Base-by-base conservation (phyloP, 2,113 vertebrate genomes). In the Menura novaehollandiae region DNA sequence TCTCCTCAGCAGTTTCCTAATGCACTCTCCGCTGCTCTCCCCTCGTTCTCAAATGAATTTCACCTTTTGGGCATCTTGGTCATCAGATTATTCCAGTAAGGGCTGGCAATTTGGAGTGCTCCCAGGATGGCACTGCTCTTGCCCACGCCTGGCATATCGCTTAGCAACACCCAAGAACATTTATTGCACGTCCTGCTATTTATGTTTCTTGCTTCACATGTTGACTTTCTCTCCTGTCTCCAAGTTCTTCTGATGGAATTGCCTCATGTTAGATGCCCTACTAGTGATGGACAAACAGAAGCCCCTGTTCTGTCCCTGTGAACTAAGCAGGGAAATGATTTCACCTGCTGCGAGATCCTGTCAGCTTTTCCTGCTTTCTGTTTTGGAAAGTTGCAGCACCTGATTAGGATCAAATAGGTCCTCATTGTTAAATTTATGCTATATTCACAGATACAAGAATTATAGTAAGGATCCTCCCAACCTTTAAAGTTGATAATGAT, bases 151-250 rank as follows among this genome's bases (percentile, higher is more conserved):
- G 73, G 87, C 52, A 63, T 11, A 63, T 93, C 68, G 80, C 93
- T 93, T 95, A 87, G 91, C 95, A 97, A 95, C 95, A 16, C 73
- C 0, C 0, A 73, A 37, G 51, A 75, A 80, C 75, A 53, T 47
- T 69, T 39, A 76, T 22, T 95, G 64, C 93, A 95, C 77, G 94
- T 87, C 49, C 68, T 80, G 39, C 92, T 97, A 95, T 96, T 96
- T 97, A 85, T 95, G 94, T 71, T 86, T n/a, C 67, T 26, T 85
- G 60, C 64, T 76, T 93, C 73, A 78, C 72, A 85, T 84, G 47
- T 75, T 91, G 59, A 63, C 33, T 78, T 93, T 88, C 35, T 66
- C 67, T 91, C 71, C 33, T 82, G 41, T 67, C 53, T 93, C 74
- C 63, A 78, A 58, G 60, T 63, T 88, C 37, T 53, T 86, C 35